Conservation (phyloP, 1,140 invertebrate genomes). For the Caenorhabditis remanei region DNA sequence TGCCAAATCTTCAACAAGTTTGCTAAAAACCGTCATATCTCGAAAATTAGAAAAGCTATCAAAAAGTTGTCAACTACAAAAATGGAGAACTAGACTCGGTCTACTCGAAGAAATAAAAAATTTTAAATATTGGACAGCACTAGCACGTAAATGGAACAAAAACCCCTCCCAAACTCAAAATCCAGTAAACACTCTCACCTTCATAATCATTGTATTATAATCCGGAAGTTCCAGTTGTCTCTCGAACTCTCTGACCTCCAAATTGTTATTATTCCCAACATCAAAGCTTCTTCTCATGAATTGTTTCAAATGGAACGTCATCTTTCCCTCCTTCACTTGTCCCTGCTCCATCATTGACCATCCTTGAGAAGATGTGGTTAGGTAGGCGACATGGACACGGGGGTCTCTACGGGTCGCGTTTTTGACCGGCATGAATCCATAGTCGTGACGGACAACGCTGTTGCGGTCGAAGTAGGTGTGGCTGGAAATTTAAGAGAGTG, state of each 20-base stretch:
- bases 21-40: too few species aligned
- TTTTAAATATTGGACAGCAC: too few species aligned
- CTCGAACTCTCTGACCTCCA: constrained; percentile 77
- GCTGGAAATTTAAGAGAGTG: constrained; percentile 59
- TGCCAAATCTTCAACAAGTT: too few species aligned
- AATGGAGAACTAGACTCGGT: too few species aligned
- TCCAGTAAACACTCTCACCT: constrained; percentile 54
- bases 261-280: constrained; percentile 72
- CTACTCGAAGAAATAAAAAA: too few species aligned
- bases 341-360: constrained; percentile 78
- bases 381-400: constrained; percentile 76
- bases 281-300: constrained; percentile 76
- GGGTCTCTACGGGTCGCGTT: constrained; percentile 77
- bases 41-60: too few species aligned
- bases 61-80: too few species aligned
- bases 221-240: constrained; percentile 74
- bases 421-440: constrained; percentile 78
- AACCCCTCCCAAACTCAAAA: too few species aligned
- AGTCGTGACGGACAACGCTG: constrained; percentile 74
- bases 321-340: constrained; percentile 74
- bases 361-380: constrained; percentile 77
- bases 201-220: constrained; percentile 74
- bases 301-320: constrained; percentile 77
- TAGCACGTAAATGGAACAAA: too few species aligned
- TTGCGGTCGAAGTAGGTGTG: constrained; percentile 75